Base-by-base conservation (phyloP, 2,797 vertebrate genomes). In the Micrastur ruficollis region DNA sequence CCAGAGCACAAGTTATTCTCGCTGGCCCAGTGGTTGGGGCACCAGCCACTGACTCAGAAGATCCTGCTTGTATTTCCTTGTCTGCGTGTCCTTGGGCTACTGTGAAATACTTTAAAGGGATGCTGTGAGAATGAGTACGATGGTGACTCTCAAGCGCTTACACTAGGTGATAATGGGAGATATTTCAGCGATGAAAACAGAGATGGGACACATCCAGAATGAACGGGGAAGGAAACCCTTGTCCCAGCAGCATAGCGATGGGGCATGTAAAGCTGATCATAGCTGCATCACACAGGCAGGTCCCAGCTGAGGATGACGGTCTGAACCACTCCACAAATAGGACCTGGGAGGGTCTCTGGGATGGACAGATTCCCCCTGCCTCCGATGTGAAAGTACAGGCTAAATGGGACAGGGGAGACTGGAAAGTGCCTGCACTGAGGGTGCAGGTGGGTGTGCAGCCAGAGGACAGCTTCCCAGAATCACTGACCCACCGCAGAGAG, bases 41-140 rank as follows among this genome's bases (percentile, higher is more conserved):
- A 86, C 40, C 89, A 94, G 93, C 83, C 91, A 90, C 76, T 93
- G 91, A 92, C 89, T 97, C 94, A 95, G 58, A 94, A 92, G 83
- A 66, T 92, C 74, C 91, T 93, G 86, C 89, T 42, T 71, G 26
- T 74, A 75, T 49, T 95, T 96, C 96, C 96, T 91, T 4, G 71
- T 96, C 89, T 93, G 58, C 1, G 7, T 92, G 93, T 87, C 96
- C 92, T 81, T 74, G 81, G 94, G 94, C 92, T 96, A 90, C 89
- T 52, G 61, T 21, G 95, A 92, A 78, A 79, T 15, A 52, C 81
- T 89, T 84, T 53, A 72, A 72, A 95, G 91, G 62, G 86, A 22
- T 84, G 89, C 76, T 93, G 93, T 55, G 91, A 97, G 86, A 74
- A 79, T 72, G 72, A 94, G 62, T 7, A 22, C 1, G 46, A 47